These are phyloP conservation scores for Peromyscus californicus DNA, from an alignment of 2,113 vertebrate species.

Conservation along the genomic window DNA sequence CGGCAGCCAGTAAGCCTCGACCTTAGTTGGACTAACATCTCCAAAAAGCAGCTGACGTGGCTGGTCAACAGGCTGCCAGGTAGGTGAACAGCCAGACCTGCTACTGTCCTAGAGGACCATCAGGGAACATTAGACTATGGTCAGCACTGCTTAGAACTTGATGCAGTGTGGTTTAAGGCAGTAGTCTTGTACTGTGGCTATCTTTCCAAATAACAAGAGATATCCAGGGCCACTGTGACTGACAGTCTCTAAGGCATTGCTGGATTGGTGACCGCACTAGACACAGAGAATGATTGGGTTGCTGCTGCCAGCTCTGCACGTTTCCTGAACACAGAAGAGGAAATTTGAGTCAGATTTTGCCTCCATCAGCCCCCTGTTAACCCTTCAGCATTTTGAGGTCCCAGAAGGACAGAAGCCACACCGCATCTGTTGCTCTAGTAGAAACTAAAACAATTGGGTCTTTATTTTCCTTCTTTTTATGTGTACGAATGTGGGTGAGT, in stretches of 20 bases:
- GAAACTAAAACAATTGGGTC: background rate
- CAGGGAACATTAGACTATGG: background rate
- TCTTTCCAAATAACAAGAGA: constrained; percentile 32
- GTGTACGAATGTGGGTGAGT: background rate
- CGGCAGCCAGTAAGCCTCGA: constrained; percentile 96
- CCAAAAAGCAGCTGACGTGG: constrained; percentile 99
- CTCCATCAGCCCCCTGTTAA: background rate
- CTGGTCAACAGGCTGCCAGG: constrained; percentile 96
- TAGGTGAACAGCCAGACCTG: constrained; percentile 77
- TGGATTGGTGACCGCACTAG: background rate
- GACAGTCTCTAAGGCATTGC: background rate
- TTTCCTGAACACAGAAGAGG: background rate
- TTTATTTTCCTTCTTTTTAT: background rate
- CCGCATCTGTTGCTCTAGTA: background rate
- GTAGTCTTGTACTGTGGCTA: background rate
- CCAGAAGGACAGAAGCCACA: background rate
- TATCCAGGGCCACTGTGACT: background rate
- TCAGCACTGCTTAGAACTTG: background rate
- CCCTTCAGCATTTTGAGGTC: background rate
- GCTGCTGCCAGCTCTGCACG: background rate
- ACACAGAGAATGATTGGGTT: background rate
- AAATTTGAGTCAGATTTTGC: background rate
- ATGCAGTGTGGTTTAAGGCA: background rate
- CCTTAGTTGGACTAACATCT: constrained; percentile 98
- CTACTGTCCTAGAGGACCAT: background rate